Evolutionary conservation across 2,113 vertebrate genomes (phyloP).

Genomic region (Scytalopus superciliaris): DNA sequence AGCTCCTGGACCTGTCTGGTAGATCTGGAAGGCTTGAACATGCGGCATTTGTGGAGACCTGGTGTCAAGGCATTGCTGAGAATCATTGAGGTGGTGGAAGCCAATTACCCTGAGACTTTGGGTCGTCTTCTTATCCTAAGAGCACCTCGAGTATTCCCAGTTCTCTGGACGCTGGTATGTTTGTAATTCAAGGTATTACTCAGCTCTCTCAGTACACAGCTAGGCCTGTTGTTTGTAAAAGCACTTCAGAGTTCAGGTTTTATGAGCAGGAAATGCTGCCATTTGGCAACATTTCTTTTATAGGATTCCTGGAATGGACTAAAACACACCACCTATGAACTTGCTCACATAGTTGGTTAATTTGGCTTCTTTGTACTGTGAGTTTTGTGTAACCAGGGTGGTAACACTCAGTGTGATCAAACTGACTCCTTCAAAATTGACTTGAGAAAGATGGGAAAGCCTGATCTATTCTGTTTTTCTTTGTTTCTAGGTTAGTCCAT

Average conservation of each 20-base stretch:
- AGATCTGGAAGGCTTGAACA: slow-evolving; percentile 94
- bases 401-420: not conserved
- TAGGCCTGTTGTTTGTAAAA: not conserved
- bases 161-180: slow-evolving; percentile 94
- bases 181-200: not conserved
- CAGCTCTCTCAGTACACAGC: not conserved
- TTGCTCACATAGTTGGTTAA: not conserved
- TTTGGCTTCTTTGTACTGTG: not conserved
- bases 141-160: slow-evolving; percentile 91
- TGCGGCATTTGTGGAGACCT: slow-evolving; percentile 95
- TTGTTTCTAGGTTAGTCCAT: slow-evolving; percentile 86
- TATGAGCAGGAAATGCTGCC: not conserved
- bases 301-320: not conserved
- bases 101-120: slow-evolving; percentile 96
- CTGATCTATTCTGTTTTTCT: not conserved
- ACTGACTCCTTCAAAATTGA: not conserved
- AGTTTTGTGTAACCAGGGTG: not conserved
- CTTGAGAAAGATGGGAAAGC: not conserved
- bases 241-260: not conserved
- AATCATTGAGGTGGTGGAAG: slow-evolving; percentile 95
- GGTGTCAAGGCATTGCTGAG: slow-evolving; percentile 93
- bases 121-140: slow-evolving; percentile 90
- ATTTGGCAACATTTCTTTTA: not conserved
- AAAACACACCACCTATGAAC: not conserved
- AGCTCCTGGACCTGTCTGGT: slow-evolving; percentile 97